Conservation (phyloP, 1,140 invertebrate genomes). For the Lasioglossum baleicum region DNA sequence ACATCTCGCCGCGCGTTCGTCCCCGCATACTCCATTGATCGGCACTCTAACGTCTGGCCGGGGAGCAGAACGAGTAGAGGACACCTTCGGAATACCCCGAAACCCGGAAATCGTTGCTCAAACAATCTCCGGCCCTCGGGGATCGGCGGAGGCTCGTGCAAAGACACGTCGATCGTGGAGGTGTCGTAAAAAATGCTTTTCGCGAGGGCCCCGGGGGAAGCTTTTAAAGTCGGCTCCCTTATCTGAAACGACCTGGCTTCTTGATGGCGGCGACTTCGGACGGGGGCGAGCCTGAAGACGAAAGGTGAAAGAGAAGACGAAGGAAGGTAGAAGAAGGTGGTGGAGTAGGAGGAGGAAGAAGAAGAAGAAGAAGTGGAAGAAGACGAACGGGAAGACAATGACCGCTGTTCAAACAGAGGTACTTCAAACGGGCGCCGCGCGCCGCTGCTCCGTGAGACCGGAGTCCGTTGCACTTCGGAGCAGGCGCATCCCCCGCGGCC, state of each 20-base stretch:
- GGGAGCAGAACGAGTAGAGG: too few relatives aligned
- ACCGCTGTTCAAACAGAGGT: slow-evolving; percentile 65
- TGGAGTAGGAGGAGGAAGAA: too few relatives aligned
- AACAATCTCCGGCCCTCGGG: background rate
- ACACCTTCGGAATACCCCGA: too few relatives aligned
- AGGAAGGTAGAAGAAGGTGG: too few relatives aligned
- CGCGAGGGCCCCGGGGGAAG: slow-evolving; percentile 33
- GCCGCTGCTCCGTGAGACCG: slow-evolving; percentile 8
- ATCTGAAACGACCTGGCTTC: slow-evolving; percentile 60
- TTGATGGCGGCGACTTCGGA: slow-evolving; percentile 12
- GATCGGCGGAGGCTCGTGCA: background rate
- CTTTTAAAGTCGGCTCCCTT: slow-evolving; percentile 55
- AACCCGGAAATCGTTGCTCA: slow-evolving; percentile 12
- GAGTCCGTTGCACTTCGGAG: background rate
- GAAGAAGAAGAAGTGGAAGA: background rate
- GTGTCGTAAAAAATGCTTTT: slow-evolving; percentile 61
- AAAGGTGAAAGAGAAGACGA: background rate
- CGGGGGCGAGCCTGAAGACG: slow-evolving; percentile 30
- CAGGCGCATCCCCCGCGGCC: slow-evolving; percentile 1
- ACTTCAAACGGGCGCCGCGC: slow-evolving; percentile 60
- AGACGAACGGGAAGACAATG: slow-evolving; percentile 59
- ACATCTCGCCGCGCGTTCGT: too few relatives aligned
- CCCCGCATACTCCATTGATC: too few relatives aligned
- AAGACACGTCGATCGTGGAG: slow-evolving; percentile 22
- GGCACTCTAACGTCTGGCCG: too few relatives aligned